A percentile compares a stretch with the other conserved stretches of the same genome.
Conservation (phyloP, 2,113 vertebrate genomes). For the Cricetomys ansorgei region DNA sequence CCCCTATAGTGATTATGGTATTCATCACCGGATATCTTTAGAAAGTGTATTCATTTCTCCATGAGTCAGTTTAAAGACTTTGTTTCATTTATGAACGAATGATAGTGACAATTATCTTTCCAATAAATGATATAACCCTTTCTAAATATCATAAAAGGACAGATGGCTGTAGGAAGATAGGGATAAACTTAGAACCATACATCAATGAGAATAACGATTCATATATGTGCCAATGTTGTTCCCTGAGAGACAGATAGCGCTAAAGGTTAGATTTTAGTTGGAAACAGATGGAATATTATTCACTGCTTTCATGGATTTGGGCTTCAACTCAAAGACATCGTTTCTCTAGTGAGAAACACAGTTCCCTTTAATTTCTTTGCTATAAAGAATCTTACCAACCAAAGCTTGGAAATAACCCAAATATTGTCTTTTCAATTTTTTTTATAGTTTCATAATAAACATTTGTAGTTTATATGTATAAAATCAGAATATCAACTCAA, state of each 20-base stretch:
- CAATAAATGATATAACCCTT: slow-evolving; percentile 9
- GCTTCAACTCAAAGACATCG: slow-evolving; percentile 59
- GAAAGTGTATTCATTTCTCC: neutral
- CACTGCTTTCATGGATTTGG: slow-evolving; percentile 73
- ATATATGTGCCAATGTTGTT: slow-evolving; percentile 46
- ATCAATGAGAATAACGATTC: slow-evolving; percentile 70
- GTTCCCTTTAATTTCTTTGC: slow-evolving; percentile 20
- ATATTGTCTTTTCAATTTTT: slow-evolving; percentile 21
- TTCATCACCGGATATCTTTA: slow-evolving; percentile 12
- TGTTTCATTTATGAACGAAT: slow-evolving; percentile 65
- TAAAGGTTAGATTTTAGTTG: slow-evolving; percentile 60
- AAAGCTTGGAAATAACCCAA: slow-evolving; percentile 34
- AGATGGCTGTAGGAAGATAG: slow-evolving; percentile 38
- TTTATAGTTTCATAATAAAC: neutral
- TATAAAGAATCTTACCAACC: slow-evolving; percentile 52
- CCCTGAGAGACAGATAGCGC: slow-evolving; percentile 51
- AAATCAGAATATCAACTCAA: neutral
- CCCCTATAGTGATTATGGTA: neutral
- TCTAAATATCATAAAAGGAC: slow-evolving; percentile 1
- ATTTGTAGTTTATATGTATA: neutral
- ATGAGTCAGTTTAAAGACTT: slow-evolving; percentile 20
- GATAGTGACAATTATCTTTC: slow-evolving; percentile 16
- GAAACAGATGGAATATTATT: slow-evolving; percentile 80
- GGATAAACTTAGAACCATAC: slow-evolving; percentile 28
- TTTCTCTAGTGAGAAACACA: slow-evolving; percentile 59